These are phyloP conservation scores for Rhadinocentrus ornatus DNA, from an alignment of 2,797 vertebrate species.

Conservation along the genomic window DNA sequence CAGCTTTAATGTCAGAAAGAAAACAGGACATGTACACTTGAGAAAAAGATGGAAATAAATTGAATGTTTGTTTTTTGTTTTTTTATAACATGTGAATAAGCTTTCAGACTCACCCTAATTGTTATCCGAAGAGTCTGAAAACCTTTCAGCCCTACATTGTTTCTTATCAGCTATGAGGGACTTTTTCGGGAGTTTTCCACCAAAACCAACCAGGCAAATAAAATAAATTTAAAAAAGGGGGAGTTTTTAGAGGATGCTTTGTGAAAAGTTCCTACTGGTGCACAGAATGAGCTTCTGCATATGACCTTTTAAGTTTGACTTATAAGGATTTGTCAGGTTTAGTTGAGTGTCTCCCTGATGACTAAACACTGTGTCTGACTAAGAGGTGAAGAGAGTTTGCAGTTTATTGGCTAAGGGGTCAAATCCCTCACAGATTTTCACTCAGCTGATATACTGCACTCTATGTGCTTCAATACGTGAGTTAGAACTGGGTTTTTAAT, in stretches of 20 bases:
- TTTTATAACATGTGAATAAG: conserved; percentile 40
- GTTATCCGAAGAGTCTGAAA: background rate
- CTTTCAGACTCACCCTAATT: conserved; percentile 5
- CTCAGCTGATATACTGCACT: conserved; percentile 65
- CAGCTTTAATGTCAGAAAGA: conserved; percentile 49
- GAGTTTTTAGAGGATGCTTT: conserved; percentile 5
- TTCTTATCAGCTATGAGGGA: conserved; percentile 9
- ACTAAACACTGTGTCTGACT: conserved; percentile 65
- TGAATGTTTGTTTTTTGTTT: conserved; percentile 19
- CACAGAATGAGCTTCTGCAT: conserved; percentile 30
- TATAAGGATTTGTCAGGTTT: conserved; percentile 64
- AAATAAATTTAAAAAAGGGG: background rate
- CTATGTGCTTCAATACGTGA: conserved; percentile 54
- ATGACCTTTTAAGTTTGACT: conserved; percentile 48
- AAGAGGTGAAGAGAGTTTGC: conserved; percentile 49
- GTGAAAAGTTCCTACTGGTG: conserved; percentile 33
- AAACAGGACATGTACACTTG: conserved; percentile 40
- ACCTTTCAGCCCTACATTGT: background rate
- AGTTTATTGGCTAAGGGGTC: conserved; percentile 65
- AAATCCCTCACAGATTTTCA: conserved; percentile 66
- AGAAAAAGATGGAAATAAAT: conserved; percentile 50
- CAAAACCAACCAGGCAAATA: conserved; percentile 17
- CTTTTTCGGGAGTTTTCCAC: background rate
- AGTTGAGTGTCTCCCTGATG: conserved; percentile 46
- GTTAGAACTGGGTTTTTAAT: conserved; percentile 47